Base-by-base conservation (phyloP, 2,797 vertebrate species). In the Tangara arthus region DNA sequence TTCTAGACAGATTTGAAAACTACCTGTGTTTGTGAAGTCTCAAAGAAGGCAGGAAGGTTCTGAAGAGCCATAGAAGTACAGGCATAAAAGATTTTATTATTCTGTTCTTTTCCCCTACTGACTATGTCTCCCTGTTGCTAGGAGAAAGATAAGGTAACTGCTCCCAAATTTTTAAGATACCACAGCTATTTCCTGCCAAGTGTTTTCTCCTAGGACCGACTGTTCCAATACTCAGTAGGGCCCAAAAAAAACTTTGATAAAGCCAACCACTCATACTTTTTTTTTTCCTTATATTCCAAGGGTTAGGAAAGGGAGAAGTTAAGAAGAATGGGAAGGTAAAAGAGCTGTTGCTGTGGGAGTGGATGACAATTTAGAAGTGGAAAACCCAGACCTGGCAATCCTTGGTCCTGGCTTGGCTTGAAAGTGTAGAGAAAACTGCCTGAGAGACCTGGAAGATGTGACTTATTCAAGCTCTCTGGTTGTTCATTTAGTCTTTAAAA, bases 51-150 rank as follows among this genome's bases (percentile, higher is more conserved):
- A 73, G 42, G 42, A 82, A 80, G n/a, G 35, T 68, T 94, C 63
- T 90, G 42, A 80, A 90, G 50, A 66, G 42, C 89, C 92, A 28
- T 32, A 82, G 86, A 82, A 95, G 52, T 72, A 55, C 13, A 65
- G 61, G 9, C 66, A 82, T 89, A 72, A 87, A 93, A 79, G 42
- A 63, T 32, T 46, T 81, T 68, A 76, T 94, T 94, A 39, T 89
- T 92, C 87, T 19, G 21, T 92, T 92, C 47, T 93, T 89, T 90
- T 87, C 53, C 86, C 18, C 32, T 79, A 22, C 57, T 61, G 20
- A 26, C 60, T 84, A 11, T 3, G 3, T 90, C 59, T 94, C 56
- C 28, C 32, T 0, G 9, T 69, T 88, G 63, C 47, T 59, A 63
- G 63, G 61, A 78, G 50, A 83, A 93, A 81, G 30, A 59, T 71